Percentiles rank a stretch among this genome's conserved stretches.
Evolutionary conservation across 2,797 vertebrate genomes (phyloP).

Genomic region (Choloepus didactylus): DNA sequence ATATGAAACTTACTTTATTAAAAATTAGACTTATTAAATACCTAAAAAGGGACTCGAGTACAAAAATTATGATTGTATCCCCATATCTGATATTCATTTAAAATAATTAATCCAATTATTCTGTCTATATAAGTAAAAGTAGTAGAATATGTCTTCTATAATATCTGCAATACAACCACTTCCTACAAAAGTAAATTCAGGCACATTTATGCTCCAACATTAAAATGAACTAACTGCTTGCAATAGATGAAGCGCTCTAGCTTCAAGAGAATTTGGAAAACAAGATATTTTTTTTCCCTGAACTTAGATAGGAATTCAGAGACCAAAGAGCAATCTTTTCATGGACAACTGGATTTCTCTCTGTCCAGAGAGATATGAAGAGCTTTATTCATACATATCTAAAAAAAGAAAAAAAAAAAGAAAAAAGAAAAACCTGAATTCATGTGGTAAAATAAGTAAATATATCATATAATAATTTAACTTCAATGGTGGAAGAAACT

Average conservation of each 20-base stretch:
- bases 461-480: not conserved
- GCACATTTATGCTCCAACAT: not conserved
- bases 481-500: not conserved
- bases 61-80: constrained; percentile 35
- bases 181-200: constrained; percentile 17
- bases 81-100: constrained; percentile 43
- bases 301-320: not conserved
- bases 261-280: constrained; percentile 15
- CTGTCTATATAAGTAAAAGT: constrained; percentile 43
- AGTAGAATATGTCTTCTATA: not conserved
- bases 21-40: constrained; percentile 26
- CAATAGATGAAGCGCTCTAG: not conserved
- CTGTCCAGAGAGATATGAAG: not conserved
- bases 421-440: not conserved
- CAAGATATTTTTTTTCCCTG: not conserved
- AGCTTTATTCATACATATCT: not conserved
- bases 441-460: not conserved
- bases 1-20: constrained; percentile 52
- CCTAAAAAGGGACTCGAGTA: not conserved
- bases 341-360: not conserved
- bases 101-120: constrained; percentile 36
- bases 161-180: not conserved
- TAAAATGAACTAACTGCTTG: constrained; percentile 21
- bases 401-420: not conserved
- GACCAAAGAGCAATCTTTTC: not conserved